Evolutionary conservation across 2,113 vertebrate species (phyloP).

Genomic region (Dromaius novaehollandiae): DNA sequence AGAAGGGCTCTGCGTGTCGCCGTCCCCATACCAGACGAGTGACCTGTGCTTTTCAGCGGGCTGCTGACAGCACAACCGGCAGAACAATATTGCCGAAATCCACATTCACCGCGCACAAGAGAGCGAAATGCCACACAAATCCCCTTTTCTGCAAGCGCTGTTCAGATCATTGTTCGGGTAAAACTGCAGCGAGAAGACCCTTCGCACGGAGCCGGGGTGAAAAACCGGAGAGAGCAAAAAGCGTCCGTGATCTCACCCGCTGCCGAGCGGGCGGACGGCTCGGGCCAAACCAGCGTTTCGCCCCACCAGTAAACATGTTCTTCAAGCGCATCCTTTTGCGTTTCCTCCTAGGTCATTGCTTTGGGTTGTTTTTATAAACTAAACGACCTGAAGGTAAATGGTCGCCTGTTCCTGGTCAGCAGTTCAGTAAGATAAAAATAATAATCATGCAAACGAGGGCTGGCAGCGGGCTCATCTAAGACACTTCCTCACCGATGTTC

Average conservation of each 20-base stretch:
- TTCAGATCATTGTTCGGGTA: constrained; percentile 55
- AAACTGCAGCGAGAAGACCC: constrained; percentile 38
- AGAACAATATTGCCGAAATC: constrained; percentile 47
- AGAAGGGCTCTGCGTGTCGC: neutral
- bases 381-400: neutral
- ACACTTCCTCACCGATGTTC: fast-evolving
- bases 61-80: constrained; percentile 50
- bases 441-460: neutral
- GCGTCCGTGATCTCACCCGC: neutral
- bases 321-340: neutral
- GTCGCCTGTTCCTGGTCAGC: neutral
- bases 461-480: neutral
- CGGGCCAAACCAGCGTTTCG: neutral
- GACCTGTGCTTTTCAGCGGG: constrained; percentile 27
- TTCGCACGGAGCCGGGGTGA: neutral
- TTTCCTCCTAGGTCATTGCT: neutral
- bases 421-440: neutral
- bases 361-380: neutral
- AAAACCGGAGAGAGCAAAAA: constrained; percentile 47
- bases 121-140: constrained; percentile 60
- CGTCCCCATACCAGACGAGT: constrained; percentile 16
- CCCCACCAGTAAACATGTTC: neutral
- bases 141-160: constrained; percentile 67
- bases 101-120: constrained; percentile 57
- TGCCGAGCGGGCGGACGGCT: neutral